phyloP scores from a whole-genome alignment of 2,888 invertebrate species.

The Parnassius glacialis region DNA sequence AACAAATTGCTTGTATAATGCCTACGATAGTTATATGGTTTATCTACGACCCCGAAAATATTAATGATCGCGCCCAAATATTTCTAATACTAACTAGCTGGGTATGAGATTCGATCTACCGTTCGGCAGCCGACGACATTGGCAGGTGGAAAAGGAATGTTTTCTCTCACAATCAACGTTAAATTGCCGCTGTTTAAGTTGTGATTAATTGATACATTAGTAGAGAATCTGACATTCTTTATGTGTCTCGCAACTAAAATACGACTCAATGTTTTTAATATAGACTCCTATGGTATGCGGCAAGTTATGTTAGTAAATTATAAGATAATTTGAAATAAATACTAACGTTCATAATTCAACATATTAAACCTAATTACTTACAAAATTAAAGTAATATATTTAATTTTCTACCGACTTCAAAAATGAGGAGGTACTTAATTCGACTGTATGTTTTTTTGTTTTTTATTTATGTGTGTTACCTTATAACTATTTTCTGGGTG shows the following conservation, averaged over 20 bases:
- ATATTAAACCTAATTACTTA: too few species aligned
- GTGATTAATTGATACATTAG: constrained; percentile 41
- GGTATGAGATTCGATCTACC: constrained; percentile 11
- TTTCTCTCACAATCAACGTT: constrained; percentile 35
- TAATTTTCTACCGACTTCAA: too few species aligned
- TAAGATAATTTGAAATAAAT: too few species aligned
- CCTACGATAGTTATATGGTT: constrained; percentile 7
- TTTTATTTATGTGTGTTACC: too few species aligned
- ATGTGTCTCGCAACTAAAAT: neutral
- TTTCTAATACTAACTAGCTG: constrained; percentile 12
- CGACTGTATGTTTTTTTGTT: too few species aligned
- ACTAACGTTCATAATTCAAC: too few species aligned
- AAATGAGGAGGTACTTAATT: too few species aligned
- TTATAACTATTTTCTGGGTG: too few species aligned
- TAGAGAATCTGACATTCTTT: constrained; percentile 22
- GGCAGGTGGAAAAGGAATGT: constrained; percentile 34
- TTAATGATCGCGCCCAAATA: constrained; percentile 9
- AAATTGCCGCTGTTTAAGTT: constrained; percentile 35
- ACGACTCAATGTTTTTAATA: constrained; percentile 5
- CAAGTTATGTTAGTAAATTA: neutral
- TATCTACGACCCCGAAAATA: constrained; percentile 2
- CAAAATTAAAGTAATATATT: too few species aligned
- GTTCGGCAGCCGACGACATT: constrained; percentile 18
- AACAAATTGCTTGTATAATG: constrained; percentile 16
- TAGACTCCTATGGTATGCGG: constrained; percentile 2